A percentile compares a stretch with the other conserved stretches of the same genome.
Evolutionary conservation across 2,113 vertebrate species (phyloP).

Genomic region (Buteo buteo): DNA sequence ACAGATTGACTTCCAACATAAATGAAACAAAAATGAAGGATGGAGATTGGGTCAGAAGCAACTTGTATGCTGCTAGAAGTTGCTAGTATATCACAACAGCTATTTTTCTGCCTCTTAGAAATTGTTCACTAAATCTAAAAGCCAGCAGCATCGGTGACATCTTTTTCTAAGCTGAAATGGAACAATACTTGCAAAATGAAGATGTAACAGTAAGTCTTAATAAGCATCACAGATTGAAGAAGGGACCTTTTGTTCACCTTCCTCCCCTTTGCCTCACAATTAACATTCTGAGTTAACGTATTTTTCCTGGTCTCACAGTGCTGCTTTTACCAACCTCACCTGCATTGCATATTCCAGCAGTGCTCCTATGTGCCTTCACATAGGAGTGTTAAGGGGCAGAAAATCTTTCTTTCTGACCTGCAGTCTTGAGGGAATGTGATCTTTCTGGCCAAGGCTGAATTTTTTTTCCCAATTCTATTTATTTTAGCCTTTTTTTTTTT

Average conservation of each 20-base stretch:
- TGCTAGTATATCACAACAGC: background rate
- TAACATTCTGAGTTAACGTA: background rate
- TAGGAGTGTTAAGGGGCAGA: background rate
- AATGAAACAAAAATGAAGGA: background rate
- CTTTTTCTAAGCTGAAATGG: background rate
- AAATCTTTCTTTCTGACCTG: background rate
- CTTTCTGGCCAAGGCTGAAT: background rate
- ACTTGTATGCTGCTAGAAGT: background rate
- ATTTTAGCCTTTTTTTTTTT: background rate
- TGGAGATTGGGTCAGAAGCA: background rate
- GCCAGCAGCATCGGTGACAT: background rate
- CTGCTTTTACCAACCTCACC: background rate
- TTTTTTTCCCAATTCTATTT: background rate
- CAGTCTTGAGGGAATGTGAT: conserved; percentile 23
- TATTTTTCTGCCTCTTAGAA: background rate
- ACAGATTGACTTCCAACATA: background rate
- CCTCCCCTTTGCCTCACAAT: background rate
- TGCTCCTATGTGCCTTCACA: background rate
- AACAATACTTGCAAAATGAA: background rate
- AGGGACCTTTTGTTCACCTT: background rate
- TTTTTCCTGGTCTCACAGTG: background rate
- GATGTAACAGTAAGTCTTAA: background rate
- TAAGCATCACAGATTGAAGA: background rate
- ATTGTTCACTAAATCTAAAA: background rate
- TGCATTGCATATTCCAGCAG: background rate